Evolutionary conservation across 2,888 invertebrate genomes (phyloP), one percentile per base, ranked within the genome.

Genomic region (Phragmatobia fuliginosa): DNA sequence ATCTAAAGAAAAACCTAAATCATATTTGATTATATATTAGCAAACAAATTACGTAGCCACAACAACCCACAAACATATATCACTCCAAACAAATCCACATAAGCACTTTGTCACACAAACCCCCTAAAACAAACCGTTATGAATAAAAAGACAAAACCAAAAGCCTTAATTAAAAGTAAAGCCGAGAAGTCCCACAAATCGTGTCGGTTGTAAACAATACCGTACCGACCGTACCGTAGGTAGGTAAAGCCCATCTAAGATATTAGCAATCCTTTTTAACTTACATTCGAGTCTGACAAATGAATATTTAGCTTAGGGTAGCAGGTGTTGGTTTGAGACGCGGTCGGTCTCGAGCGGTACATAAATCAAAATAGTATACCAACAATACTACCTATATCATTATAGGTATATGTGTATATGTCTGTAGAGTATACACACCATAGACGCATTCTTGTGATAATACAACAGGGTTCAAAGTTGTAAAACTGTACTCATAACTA

Each of bases 191-290:
- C 69, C 73, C 70, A 69, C 80, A 75, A 81, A 80, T 77, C 72
- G 73, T 80, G 79, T 68, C 78, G 83, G 77, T 79, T 84, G 82
- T 88, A 90, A 90, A 90, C 90, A 90, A 88, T 85, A 87, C 83
- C 75, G 33, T 81, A 87, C 83, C 74, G 32, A 87, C 83, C 75
- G 33, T 81, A 87, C 83, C 74, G 32, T 81, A 78, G 78, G 84
- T 82, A 85, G 88, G 67, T 61, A 74, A 77, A 90, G 85, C 88
- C 92, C 92, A 92, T 92, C 90, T 91, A 87, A 92, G 90, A 92
- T 91, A 93, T 92, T 92, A 93, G 88, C 92, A 91, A 93, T 93
- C 92, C 92, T 92, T 93, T 92, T 90, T 89, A 92, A 92, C 85
- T 92, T 90, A 87, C 91, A 89, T 90, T 88, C 89, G 86, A 83